These are phyloP conservation scores for Vultur gryphus DNA, from an alignment of 2,797 vertebrate species.

Conservation along the genomic window DNA sequence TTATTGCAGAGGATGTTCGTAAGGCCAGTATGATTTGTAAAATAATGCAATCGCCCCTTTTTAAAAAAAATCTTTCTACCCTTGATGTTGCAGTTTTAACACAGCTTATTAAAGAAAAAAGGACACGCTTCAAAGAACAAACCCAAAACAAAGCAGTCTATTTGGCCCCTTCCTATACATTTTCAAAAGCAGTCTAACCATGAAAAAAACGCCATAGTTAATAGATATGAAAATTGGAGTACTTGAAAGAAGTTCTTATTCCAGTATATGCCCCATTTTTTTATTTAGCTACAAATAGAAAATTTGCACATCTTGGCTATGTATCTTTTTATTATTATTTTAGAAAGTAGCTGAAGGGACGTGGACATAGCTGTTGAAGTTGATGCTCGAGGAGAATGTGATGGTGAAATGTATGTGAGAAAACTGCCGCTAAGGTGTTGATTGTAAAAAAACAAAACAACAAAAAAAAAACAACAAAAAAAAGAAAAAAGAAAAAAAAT, in stretches of 20 bases:
- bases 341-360: conserved; percentile 77
- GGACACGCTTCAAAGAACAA: conserved; percentile 29
- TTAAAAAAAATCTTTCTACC: conserved; percentile 44
- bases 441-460: conserved; percentile 77
- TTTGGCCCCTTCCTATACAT: conserved; percentile 56
- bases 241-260: conserved; percentile 70
- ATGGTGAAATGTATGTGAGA: conserved; percentile 79
- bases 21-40: conserved; percentile 84
- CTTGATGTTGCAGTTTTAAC: conserved; percentile 45
- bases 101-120: conserved; percentile 46
- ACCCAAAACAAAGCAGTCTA: neutral
- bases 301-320: conserved; percentile 90
- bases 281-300: conserved; percentile 77
- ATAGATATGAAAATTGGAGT: conserved; percentile 60
- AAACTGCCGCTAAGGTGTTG: conserved; percentile 81
- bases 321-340: conserved; percentile 73
- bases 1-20: conserved; percentile 83
- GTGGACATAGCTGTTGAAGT: conserved; percentile 71
- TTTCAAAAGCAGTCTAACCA: conserved; percentile 40
- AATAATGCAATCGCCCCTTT: conserved; percentile 73
- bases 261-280: conserved; percentile 54
- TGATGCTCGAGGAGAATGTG: conserved; percentile 78
- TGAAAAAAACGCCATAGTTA: conserved; percentile 63
- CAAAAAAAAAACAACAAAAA: neutral
- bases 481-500: conserved; percentile 30